A percentile compares a stretch with the other conserved stretches of the same genome.
Evolutionary conservation across 2,113 vertebrate species (phyloP).

Genomic region (Romanogobio albipinnatus): DNA sequence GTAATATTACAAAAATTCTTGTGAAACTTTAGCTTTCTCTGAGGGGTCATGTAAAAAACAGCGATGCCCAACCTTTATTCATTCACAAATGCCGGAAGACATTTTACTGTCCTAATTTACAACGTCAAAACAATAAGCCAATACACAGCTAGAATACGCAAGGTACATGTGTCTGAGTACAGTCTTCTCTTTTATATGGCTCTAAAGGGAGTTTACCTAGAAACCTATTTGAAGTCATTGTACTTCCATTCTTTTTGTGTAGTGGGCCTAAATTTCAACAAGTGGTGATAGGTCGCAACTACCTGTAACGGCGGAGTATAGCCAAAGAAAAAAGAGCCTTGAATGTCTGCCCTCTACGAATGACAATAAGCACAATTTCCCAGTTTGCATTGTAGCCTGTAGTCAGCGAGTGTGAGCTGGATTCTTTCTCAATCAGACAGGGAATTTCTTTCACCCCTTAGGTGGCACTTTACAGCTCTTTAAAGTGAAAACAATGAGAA

Average conservation of each 20-base stretch:
- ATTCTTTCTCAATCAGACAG: slow-evolving; percentile 58
- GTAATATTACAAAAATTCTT: slow-evolving; percentile 50
- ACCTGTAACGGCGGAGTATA: slow-evolving; percentile 75
- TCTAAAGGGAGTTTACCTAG: slow-evolving; percentile 73
- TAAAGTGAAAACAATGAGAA: slow-evolving; percentile 64
- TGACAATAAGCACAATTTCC: slow-evolving; percentile 77
- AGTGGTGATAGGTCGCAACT: slow-evolving; percentile 79
- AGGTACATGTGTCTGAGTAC: slow-evolving; percentile 65
- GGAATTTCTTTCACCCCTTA: slow-evolving; percentile 58
- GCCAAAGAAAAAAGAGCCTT: slow-evolving; percentile 69
- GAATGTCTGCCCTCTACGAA: slow-evolving; percentile 73
- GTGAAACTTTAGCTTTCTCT: slow-evolving; percentile 34
- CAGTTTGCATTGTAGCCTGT: slow-evolving; percentile 69
- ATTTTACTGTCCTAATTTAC: slow-evolving; percentile 71
- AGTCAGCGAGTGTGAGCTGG: slow-evolving; percentile 52
- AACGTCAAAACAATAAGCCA: slow-evolving; percentile 70
- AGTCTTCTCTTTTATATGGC: slow-evolving; percentile 63
- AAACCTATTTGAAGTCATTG: slow-evolving; percentile 84
- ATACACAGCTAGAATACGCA: slow-evolving; percentile 77
- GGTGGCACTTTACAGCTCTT: slow-evolving; percentile 67
- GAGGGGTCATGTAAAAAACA: slow-evolving; percentile 57
- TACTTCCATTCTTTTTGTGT: slow-evolving; percentile 74
- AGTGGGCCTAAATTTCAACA: slow-evolving; percentile 72
- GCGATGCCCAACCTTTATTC: slow-evolving; percentile 54
- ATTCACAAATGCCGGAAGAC: slow-evolving; percentile 65